Percentiles rank a stretch among this genome's conserved stretches.
Conservation (phyloP, 1,140 invertebrate species). For the Bathynomus jamesi region DNA sequence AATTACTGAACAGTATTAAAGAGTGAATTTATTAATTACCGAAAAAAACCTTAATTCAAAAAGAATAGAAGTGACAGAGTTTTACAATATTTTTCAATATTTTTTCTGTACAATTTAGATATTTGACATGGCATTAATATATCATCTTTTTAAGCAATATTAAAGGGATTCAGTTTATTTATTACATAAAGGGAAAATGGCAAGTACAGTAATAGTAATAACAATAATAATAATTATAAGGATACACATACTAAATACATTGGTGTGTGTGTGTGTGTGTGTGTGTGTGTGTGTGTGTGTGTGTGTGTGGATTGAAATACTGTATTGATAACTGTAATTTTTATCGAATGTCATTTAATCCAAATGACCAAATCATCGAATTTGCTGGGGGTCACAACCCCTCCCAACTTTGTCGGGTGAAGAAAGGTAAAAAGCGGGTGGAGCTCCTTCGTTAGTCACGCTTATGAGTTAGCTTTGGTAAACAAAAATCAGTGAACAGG, state of each 20-base stretch:
- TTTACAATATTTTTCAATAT: background rate
- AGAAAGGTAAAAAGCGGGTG: too few species aligned
- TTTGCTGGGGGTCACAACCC: background rate
- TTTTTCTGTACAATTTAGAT: background rate
- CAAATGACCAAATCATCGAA: background rate
- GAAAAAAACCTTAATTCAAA: background rate
- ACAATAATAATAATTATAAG: background rate
- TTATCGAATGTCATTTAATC: background rate
- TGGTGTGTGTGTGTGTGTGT: too few species aligned
- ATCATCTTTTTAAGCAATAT: background rate
- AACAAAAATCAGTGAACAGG: too few species aligned
- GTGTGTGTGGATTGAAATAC: background rate
- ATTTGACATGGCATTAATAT: background rate
- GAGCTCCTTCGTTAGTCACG: too few species aligned
- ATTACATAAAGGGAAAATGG: background rate
- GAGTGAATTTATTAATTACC: too few species aligned
- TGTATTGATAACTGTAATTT: background rate
- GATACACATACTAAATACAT: background rate
- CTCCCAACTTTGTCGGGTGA: too few species aligned
- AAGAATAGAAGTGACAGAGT: background rate
- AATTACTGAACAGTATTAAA: background rate
- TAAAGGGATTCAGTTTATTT: background rate
- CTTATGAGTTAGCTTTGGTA: too few species aligned
- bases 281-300: too few species aligned
- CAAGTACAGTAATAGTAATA: background rate